A percentile compares a stretch with the other conserved stretches of the same genome.
phyloP scores from a whole-genome alignment of 2,113 vertebrate genomes.

The Hiodon tergisus region DNA sequence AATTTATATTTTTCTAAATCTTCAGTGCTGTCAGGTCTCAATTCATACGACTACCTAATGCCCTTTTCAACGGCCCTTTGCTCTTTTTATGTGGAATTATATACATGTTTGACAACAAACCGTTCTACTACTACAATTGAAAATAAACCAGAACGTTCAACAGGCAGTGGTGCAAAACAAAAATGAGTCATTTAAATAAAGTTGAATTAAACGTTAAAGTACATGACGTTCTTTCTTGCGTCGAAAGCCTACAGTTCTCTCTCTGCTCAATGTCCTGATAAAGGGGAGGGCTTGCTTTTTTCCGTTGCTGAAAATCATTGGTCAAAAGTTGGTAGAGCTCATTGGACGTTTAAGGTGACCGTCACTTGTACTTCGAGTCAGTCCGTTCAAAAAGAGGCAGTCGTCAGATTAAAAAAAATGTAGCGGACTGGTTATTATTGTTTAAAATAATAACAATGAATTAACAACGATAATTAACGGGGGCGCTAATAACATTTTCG shows the following conservation, averaged over 20 bases:
- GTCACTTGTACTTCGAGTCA: no score
- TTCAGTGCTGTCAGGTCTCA: constrained; percentile 43
- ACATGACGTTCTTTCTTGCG: constrained; percentile 63
- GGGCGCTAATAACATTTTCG: no score
- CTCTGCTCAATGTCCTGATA: constrained; percentile 68
- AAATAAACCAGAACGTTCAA: constrained; percentile 40
- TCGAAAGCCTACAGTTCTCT: constrained; percentile 68
- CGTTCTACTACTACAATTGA: constrained; percentile 36
- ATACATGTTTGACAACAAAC: constrained; percentile 65
- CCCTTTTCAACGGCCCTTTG: constrained; percentile 66
- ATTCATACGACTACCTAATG: constrained; percentile 68
- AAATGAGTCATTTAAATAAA: constrained; percentile 41
- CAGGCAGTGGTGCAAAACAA: constrained; percentile 34
- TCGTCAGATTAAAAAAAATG: no score
- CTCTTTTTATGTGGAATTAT: constrained; percentile 62
- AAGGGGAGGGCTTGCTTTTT: constrained; percentile 61
- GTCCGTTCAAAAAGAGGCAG: no score
- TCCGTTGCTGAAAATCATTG: constrained; percentile 50
- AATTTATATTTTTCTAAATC: constrained; percentile 26
- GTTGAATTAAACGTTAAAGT: constrained; percentile 54
- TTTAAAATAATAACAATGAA: no score
- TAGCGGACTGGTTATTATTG: no score
- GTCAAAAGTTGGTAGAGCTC: constrained; percentile 22
- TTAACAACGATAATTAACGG: no score
- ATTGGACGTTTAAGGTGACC: no score